Evolutionary conservation across 2,113 vertebrate genomes (phyloP).

Genomic region (Ursus arctos): DNA sequence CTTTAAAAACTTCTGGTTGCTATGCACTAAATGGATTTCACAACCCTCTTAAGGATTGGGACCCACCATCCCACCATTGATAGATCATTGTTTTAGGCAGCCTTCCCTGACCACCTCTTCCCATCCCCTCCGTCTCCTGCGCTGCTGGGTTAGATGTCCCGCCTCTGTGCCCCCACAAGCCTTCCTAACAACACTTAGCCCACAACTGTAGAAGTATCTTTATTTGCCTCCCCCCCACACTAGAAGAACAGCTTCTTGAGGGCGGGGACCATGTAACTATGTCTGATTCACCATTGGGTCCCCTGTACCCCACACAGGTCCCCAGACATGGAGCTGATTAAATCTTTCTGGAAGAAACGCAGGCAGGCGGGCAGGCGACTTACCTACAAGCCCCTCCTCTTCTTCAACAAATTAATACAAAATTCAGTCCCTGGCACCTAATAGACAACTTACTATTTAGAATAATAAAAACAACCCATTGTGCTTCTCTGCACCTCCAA

Average conservation of each 20-base stretch:
- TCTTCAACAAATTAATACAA: background rate
- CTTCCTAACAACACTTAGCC: background rate
- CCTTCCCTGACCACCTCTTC: background rate
- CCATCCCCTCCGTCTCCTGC: background rate
- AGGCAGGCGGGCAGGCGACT: background rate
- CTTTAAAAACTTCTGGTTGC: background rate
- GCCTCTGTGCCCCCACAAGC: background rate
- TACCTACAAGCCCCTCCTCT: background rate
- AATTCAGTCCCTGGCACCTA: background rate
- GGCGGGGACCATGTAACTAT: background rate
- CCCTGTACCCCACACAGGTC: background rate
- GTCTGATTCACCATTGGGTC: background rate
- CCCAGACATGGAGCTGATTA: background rate
- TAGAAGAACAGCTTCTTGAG: background rate
- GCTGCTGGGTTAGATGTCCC: background rate
- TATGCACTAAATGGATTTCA: background rate
- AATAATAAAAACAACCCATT: constrained; percentile 22
- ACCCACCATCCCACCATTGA: background rate
- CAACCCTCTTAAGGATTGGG: background rate
- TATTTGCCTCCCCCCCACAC: background rate
- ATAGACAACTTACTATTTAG: background rate
- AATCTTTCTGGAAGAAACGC: background rate
- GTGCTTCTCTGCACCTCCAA: background rate
- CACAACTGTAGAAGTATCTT: background rate
- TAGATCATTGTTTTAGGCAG: background rate